Base-by-base conservation (phyloP, 2,797 vertebrate genomes). In the Spizella passerina region DNA sequence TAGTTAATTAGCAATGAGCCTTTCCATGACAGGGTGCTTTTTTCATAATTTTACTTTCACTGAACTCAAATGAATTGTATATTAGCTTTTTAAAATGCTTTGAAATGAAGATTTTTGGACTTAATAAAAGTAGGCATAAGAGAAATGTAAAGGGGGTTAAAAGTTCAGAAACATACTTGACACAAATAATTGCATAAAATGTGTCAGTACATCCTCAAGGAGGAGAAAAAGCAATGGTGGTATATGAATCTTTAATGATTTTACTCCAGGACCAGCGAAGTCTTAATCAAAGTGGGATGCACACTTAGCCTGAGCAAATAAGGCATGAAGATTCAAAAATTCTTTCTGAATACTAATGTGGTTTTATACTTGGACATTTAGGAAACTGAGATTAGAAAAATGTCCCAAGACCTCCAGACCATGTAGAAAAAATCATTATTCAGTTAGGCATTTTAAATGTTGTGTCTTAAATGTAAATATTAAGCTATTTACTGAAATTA, bases 181-280 rank as follows among this genome's bases (percentile, higher is more conserved):
- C 88, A 94, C 88, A 96, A 94, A 96, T 95, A 96, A 95, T 93
- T 91, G 87, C 87, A 78, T 78, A 75, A 91, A 93, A 78, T 69
- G 15, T 81, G 89, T 63, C 85, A 78, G 76, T 83, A 72, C 57
- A 65, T 91, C 88, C 72, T 38, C 24, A 9, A 94, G 85, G 65
- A 94, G 76, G 79, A 95, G 72, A 83, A 91, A 95, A 94, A 78
- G 89, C 57, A 88, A 76, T 72, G 89, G 87, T 30, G 61, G 1
- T 66, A 83, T 63, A 94, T 94, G 90, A 95, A 97, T 95, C 79
- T 92, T 96, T 92, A 95, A 94, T 95, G 69, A 75, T 90, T 93
- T 93, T 93, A 91, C 78, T 90, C 63, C 6, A 6, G 75, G 76
- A 89, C 75, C 75, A 84, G 64, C 5, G 0, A 91, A 88, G 70